Percentiles rank a stretch among this genome's conserved stretches.
phyloP scores from a whole-genome alignment of 2,888 invertebrate genomes.

The Psylliodes chrysocephalus region DNA sequence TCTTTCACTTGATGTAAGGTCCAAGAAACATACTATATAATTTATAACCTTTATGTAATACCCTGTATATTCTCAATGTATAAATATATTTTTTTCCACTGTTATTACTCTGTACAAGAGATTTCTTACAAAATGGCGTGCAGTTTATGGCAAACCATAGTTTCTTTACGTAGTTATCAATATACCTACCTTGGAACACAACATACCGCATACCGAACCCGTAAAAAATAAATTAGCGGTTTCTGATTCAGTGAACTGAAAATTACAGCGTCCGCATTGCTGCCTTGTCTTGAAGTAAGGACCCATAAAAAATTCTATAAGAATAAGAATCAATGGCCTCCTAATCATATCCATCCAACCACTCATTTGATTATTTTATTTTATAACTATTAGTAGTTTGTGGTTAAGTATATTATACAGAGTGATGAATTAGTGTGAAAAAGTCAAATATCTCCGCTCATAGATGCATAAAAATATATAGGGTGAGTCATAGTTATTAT shows the following conservation, averaged over 20 bases:
- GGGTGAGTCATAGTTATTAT: too few species aligned
- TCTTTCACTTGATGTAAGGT: too few species aligned
- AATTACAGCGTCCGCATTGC: slow-evolving; percentile 23
- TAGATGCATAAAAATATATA: too few species aligned
- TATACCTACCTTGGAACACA: slow-evolving; percentile 4
- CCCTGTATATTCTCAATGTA: too few species aligned
- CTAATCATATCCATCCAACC: slow-evolving; percentile 6
- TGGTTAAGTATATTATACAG: too few species aligned
- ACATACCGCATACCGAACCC: slow-evolving; percentile 14
- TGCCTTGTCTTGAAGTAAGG: slow-evolving; percentile 9
- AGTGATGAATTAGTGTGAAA: too few species aligned
- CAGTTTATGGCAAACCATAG: slow-evolving; percentile 4
- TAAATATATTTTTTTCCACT: too few species aligned
- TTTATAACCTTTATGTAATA: too few species aligned
- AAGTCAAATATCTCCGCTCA: too few species aligned
- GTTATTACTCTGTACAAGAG: not conserved
- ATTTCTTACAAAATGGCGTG: slow-evolving; percentile 1
- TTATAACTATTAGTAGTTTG: too few species aligned
- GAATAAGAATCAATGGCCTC: slow-evolving; percentile 11
- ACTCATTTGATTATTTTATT: not conserved
- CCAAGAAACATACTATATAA: too few species aligned
- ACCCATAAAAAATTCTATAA: not conserved
- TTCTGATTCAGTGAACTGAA: slow-evolving; percentile 40
- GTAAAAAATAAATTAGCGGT: slow-evolving; percentile 38
- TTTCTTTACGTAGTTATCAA: slow-evolving; percentile 14